Percentiles rank a stretch among this genome's conserved stretches.
Conservation (phyloP, 2,113 vertebrate species). For the Barnardius zonarius region DNA sequence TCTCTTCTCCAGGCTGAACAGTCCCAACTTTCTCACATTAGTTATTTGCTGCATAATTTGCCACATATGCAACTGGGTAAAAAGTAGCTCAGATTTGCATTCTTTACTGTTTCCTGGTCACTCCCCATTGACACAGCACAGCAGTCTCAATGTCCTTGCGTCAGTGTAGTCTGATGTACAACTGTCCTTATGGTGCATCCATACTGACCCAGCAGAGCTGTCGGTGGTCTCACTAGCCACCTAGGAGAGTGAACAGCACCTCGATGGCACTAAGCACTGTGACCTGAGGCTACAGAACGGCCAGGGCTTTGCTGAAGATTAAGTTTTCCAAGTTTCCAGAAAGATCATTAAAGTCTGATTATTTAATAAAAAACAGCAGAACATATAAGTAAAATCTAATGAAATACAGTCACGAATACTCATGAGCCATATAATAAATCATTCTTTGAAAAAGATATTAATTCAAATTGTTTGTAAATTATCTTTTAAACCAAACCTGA, state of each 20-base stretch:
- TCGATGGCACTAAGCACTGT: neutral
- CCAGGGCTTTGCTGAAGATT: neutral
- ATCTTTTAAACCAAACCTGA: neutral
- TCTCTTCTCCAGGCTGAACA: too few species aligned
- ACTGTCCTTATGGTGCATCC: accelerated
- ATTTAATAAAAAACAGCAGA: neutral
- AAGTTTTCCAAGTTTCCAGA: neutral
- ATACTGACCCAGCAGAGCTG: neutral
- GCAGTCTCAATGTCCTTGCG: neutral
- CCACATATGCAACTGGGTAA: neutral
- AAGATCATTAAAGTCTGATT: neutral
- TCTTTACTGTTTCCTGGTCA: neutral
- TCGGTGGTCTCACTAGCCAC: neutral
- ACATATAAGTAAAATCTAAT: neutral
- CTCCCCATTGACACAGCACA: neutral
- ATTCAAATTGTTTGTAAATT: neutral
- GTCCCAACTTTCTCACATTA: neutral
- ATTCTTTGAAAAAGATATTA: neutral
- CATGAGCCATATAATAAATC: neutral
- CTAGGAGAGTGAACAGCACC: neutral
- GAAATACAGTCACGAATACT: neutral
- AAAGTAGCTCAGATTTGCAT: neutral
- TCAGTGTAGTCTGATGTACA: neutral
- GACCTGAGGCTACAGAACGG: neutral
- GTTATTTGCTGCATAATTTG: neutral